Evolutionary conservation across 2,797 vertebrate genomes (phyloP).

Genomic region (Eurystomus glaucurus): DNA sequence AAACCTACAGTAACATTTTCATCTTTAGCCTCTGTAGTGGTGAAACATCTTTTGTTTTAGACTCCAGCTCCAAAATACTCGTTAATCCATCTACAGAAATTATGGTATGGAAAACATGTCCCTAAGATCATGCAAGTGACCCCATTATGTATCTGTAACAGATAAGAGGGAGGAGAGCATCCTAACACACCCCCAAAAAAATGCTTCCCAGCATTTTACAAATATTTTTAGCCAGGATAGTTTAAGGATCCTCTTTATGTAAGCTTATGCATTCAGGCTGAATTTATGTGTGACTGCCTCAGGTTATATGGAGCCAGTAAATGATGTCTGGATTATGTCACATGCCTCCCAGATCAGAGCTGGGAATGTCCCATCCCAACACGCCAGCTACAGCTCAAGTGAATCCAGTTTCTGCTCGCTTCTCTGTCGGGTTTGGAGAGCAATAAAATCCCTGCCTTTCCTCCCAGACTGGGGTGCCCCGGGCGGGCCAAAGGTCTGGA

Average conservation of each 20-base stretch:
- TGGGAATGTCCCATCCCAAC: conserved; percentile 14
- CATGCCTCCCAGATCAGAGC: background rate
- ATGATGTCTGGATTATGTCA: conserved; percentile 65
- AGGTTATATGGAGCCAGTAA: conserved; percentile 65
- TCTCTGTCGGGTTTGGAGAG: background rate
- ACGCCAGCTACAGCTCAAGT: rapidly evolving
- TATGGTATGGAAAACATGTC: background rate
- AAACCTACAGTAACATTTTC: background rate
- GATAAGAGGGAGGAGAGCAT: background rate
- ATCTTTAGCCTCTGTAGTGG: background rate
- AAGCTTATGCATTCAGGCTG: conserved; percentile 24
- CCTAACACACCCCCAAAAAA: background rate
- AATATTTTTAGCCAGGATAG: background rate
- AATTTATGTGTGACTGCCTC: conserved; percentile 65
- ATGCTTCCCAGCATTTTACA: background rate
- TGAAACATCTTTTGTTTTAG: conserved; percentile 14
- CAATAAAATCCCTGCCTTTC: background rate
- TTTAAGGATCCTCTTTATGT: conserved; percentile 40
- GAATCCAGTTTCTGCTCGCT: background rate
- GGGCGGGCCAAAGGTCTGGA: background rate
- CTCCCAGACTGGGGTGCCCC: background rate
- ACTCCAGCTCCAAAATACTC: background rate
- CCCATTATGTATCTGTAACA: background rate
- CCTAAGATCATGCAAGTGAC: background rate
- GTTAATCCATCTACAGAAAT: background rate